These are phyloP conservation scores for Papilio protenor DNA, from an alignment of 2,888 invertebrate species.

Conservation along the genomic window DNA sequence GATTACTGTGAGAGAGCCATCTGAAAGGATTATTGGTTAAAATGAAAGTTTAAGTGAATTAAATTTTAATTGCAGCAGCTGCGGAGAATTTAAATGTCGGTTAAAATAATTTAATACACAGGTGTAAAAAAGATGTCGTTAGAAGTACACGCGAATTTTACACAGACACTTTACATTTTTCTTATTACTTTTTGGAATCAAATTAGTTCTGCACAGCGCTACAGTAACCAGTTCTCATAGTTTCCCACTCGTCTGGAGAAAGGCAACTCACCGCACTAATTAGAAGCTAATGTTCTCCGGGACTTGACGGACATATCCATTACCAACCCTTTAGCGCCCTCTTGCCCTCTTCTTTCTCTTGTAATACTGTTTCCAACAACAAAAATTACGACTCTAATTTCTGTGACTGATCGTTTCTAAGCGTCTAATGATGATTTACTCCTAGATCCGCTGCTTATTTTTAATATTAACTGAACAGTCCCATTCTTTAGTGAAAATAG, in stretches of 20 bases:
- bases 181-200: not conserved
- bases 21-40: conserved; percentile 6
- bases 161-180: no score
- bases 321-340: conserved; percentile 44
- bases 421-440: not conserved
- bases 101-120: not conserved
- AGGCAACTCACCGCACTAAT: conserved; percentile 42
- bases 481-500: no score
- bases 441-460: no score
- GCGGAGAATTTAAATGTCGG: not conserved
- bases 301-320: conserved; percentile 44
- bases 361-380: not conserved
- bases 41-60: not conserved
- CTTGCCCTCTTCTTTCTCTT: not conserved
- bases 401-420: not conserved
- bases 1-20: conserved; percentile 1
- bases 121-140: not conserved
- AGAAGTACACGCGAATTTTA: not conserved
- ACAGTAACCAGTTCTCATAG: conserved; percentile 14
- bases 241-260: not conserved
- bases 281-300: conserved; percentile 30
- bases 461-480: no score
- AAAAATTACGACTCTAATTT: not conserved
- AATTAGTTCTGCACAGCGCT: not conserved
- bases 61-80: conserved; percentile 5